phyloP scores from a whole-genome alignment of 2,797 vertebrate species.

The Malurus splendens region DNA sequence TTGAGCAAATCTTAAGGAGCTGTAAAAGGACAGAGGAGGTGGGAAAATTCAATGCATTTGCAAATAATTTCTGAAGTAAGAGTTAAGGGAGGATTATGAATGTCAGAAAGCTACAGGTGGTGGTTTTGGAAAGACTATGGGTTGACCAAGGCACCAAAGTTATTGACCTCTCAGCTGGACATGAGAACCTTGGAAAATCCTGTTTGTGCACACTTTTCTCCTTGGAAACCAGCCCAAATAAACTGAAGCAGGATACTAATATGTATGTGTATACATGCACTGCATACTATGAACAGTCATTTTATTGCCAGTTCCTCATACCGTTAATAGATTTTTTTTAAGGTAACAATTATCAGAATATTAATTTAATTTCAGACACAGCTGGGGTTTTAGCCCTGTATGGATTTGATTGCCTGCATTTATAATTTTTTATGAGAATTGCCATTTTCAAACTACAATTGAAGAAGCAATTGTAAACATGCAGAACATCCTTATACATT shows the following conservation, averaged over 20 bases:
- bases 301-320: background rate
- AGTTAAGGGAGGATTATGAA: background rate
- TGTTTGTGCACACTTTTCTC: background rate
- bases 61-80: background rate
- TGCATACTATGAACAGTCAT: background rate
- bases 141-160: background rate
- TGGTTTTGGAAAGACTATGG: background rate
- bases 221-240: background rate
- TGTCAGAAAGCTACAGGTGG: background rate
- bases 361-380: background rate
- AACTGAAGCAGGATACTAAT: background rate
- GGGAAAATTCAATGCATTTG: background rate
- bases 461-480: slow-evolving; percentile 22
- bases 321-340: background rate
- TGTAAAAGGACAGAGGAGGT: background rate
- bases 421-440: slow-evolving; percentile 49
- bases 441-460: slow-evolving; percentile 33
- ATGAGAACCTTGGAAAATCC: background rate
- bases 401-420: slow-evolving; percentile 41
- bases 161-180: background rate
- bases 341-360: background rate
- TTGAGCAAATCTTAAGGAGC: background rate
- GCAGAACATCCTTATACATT: background rate
- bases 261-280: background rate
- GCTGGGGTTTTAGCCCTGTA: background rate